Conservation (phyloP, 2,113 vertebrate species). For the Pterocles orientalis region DNA sequence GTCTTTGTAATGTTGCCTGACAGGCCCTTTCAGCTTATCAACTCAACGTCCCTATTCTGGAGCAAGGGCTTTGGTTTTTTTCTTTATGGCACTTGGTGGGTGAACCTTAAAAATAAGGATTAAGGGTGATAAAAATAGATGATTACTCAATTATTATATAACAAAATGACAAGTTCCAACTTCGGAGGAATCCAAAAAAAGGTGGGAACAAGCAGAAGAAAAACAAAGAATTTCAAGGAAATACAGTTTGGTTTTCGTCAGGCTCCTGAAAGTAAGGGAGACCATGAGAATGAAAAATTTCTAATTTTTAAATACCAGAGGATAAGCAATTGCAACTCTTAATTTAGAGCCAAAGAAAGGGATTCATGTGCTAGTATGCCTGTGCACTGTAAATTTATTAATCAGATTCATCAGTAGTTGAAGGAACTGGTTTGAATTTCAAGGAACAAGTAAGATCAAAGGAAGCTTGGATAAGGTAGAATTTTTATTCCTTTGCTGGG, state of each 20-base stretch:
- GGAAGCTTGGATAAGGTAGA: background rate
- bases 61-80: background rate
- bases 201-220: background rate
- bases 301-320: background rate
- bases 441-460: background rate
- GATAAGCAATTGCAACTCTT: background rate
- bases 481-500: background rate
- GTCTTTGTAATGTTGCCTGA: background rate
- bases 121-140: constrained; percentile 9
- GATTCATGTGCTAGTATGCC: background rate
- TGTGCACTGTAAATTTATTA: background rate
- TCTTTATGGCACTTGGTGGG: background rate
- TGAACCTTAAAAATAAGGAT: constrained; percentile 27
- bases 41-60: background rate
- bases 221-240: background rate
- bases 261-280: background rate
- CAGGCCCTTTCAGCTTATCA: background rate
- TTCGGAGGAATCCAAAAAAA: background rate
- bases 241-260: background rate
- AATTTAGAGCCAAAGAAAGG: background rate
- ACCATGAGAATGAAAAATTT: background rate
- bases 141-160: constrained; percentile 8
- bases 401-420: background rate
- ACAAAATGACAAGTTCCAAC: background rate
- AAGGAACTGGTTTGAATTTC: background rate